Base-by-base conservation (phyloP, 2,797 vertebrate species). In the Orestias chungarensis region DNA sequence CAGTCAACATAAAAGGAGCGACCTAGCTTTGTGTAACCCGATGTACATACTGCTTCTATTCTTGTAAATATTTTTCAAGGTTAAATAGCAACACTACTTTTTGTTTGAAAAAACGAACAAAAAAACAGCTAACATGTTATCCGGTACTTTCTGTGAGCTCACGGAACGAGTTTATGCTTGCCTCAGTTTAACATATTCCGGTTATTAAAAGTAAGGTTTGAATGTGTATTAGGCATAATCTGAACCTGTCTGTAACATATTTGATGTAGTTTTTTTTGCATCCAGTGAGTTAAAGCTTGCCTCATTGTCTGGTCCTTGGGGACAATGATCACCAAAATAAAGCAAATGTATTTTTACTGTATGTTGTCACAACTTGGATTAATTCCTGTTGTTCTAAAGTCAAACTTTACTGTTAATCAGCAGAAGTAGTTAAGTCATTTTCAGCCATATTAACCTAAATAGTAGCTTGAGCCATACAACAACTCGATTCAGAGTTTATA, bases 311-410 rank as follows among this genome's bases (percentile, higher is more conserved):
- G 71, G 50, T 74, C 70, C 43, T 64, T 68, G 42, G 87, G 61
- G 80, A 84, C 76, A 72, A 80, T 66, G 55, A 81, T 66, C 40
- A 78, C 25, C 42, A 40, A 75, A 90, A 93, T 92, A 92, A 93
- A 92, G 83, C 73, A 85, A 86, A 83, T 86, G 70, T 90, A 85
- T 66, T 92, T 92, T 93, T 88, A n/a, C n/a, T n/a, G n/a, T n/a
- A 89, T 72, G 47, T 72, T 31, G 49, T 67, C 47, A 43, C 11
- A 3, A 66, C 33, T 43, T 80, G 64, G 42, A 73, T 81, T 61
- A 1, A 35, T 71, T 76, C n/a, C 10, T 66, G 10, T 15, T 0
- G 49, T 64, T 43, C 0, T 52, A 14, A 64, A 64, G 27, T 5
- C 25, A n/a, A 69, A 55, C 66, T 2, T 66, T 68, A 23, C 1